These are phyloP conservation scores for Sphenopsis melanotis DNA, from an alignment of 2,797 vertebrate genomes.

Conservation along the genomic window DNA sequence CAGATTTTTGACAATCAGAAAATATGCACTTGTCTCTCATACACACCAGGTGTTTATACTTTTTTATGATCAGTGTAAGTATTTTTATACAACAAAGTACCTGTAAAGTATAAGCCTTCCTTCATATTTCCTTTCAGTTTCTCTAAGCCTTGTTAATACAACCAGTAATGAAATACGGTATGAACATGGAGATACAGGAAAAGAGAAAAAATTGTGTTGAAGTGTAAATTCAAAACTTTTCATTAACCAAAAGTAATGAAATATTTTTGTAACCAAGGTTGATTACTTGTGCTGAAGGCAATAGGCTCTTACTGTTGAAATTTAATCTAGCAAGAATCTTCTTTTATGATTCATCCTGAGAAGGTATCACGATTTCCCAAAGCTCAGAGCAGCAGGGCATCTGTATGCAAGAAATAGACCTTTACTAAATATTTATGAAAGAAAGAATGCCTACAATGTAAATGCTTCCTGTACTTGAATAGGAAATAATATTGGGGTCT, in stretches of 20 bases:
- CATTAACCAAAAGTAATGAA: not conserved
- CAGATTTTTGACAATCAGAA: not conserved
- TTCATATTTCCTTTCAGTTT: not conserved
- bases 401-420: not conserved
- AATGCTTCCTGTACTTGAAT: not conserved
- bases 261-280: not conserved
- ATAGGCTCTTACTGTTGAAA: not conserved
- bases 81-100: not conserved
- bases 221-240: not conserved
- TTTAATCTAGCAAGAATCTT: not conserved
- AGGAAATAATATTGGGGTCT: not conserved
- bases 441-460: not conserved
- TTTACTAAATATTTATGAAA: not conserved
- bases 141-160: not conserved
- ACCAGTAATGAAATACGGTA: not conserved
- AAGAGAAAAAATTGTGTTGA: not conserved
- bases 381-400: not conserved
- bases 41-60: fast-evolving
- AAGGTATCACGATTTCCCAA: not conserved
- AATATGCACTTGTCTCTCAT: not conserved
- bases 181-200: not conserved
- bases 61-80: fast-evolving
- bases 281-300: not conserved
- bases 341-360: not conserved
- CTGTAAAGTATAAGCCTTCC: not conserved